Evolutionary conservation across 2,888 invertebrate species (phyloP).

Genomic region (Dolomedes plantarius): DNA sequence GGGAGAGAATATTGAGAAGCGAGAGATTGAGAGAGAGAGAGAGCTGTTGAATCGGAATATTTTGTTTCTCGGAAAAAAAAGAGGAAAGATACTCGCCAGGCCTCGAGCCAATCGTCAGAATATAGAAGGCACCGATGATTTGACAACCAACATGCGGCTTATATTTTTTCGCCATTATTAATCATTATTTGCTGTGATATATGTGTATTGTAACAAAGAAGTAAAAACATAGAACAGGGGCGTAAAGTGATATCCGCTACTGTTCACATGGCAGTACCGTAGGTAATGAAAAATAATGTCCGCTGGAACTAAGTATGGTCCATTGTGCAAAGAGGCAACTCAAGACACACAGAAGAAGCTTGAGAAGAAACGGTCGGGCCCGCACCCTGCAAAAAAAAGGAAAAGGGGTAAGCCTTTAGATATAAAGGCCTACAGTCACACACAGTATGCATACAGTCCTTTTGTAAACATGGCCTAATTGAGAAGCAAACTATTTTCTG

Average conservation of each 20-base stretch:
- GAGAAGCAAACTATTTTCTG: too few species aligned
- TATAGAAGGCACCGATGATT: constrained; percentile 71
- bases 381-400: constrained; percentile 62
- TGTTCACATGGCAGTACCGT: constrained; percentile 70
- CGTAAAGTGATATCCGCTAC: constrained; percentile 65
- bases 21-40: constrained; percentile 22
- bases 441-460: too few species aligned
- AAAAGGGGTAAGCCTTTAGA: background rate
- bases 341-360: constrained; percentile 74
- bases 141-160: constrained; percentile 66
- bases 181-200: constrained; percentile 59
- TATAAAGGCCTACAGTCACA: background rate
- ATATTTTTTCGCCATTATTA: background rate
- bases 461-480: too few species aligned
- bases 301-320: constrained; percentile 70
- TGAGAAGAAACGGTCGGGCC: constrained; percentile 75
- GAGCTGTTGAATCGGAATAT: constrained; percentile 7
- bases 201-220: constrained; percentile 67
- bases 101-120: constrained; percentile 42
- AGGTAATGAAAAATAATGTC: constrained; percentile 71
- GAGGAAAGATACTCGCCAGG: background rate
- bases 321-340: constrained; percentile 70
- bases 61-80: constrained; percentile 30
- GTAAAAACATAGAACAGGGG: constrained; percentile 71
- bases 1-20: constrained; percentile 15